Evolutionary conservation across 2,113 vertebrate genomes (phyloP).

Genomic region (Phylloscopus trochiloides): DNA sequence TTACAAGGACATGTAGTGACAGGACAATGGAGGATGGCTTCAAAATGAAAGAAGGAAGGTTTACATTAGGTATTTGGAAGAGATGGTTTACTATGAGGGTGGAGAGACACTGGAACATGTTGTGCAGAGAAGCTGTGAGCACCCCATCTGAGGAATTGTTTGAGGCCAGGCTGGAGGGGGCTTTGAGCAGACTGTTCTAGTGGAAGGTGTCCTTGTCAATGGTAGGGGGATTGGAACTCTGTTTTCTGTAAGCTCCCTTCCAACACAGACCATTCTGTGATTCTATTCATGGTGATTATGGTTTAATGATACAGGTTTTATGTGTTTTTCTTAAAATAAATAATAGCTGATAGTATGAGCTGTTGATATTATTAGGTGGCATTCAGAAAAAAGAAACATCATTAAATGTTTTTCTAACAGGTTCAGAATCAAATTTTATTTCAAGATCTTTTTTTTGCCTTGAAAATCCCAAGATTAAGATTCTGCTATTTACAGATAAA

Average conservation of each 20-base stretch:
- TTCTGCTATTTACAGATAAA: not conserved
- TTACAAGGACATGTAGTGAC: not conserved
- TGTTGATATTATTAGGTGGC: not conserved
- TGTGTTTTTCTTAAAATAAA: not conserved
- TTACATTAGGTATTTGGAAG: not conserved
- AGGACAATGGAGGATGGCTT: not conserved
- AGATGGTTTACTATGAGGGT: not conserved
- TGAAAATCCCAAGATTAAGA: not conserved
- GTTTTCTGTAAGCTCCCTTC: not conserved
- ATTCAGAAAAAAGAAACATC: not conserved
- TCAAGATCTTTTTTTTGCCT: not conserved
- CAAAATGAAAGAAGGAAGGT: not conserved
- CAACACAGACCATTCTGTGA: not conserved
- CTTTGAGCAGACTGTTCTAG: not conserved
- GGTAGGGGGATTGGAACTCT: not conserved
- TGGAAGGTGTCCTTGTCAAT: not conserved
- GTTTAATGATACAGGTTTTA: not conserved
- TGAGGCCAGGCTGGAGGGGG: not conserved
- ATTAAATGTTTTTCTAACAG: not conserved
- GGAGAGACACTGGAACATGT: not conserved
- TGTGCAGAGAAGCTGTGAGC: not conserved
- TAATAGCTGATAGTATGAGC: not conserved
- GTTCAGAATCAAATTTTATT: not conserved
- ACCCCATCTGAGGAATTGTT: not conserved
- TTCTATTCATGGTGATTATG: not conserved